Evolutionary conservation across 2,797 vertebrate genomes (phyloP).

Genomic region (Hippocampus kuda): DNA sequence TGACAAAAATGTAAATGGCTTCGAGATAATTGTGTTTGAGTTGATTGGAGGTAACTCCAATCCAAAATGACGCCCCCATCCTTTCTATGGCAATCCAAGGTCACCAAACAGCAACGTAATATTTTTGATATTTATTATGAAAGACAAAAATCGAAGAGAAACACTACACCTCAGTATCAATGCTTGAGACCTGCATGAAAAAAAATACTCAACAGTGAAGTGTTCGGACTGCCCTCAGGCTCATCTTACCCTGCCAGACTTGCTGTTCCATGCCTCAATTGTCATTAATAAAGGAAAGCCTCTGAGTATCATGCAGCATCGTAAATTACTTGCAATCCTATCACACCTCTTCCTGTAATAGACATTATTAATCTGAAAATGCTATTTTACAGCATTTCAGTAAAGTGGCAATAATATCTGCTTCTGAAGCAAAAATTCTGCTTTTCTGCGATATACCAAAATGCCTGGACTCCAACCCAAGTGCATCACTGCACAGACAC

Average conservation of each 20-base stretch:
- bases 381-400: constrained; percentile 20
- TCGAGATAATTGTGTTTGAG: constrained; percentile 61
- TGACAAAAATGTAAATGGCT: constrained; percentile 66
- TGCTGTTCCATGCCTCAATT: constrained; percentile 16
- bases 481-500: constrained; percentile 40
- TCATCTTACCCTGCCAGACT: constrained; percentile 10
- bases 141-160: constrained; percentile 43
- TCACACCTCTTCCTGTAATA: constrained; percentile 12
- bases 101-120: constrained; percentile 29
- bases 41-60: constrained; percentile 57
- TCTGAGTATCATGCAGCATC: constrained; percentile 17
- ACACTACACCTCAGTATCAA: constrained; percentile 6
- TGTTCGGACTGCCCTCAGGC: constrained; percentile 15
- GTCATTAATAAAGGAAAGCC: constrained; percentile 42
- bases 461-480: constrained; percentile 45
- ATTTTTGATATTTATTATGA: constrained; percentile 43
- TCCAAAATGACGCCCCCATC: constrained; percentile 55
- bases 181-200: constrained; percentile 4
- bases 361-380: constrained; percentile 22
- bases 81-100: constrained; percentile 45
- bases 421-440: constrained; percentile 9
- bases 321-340: constrained; percentile 23
- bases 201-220: constrained; percentile 11
- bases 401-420: constrained; percentile 15
- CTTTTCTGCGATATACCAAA: constrained; percentile 41